Evolutionary conservation across 2,113 vertebrate species (phyloP).

Genomic region (Sceloporus tristichus): DNA sequence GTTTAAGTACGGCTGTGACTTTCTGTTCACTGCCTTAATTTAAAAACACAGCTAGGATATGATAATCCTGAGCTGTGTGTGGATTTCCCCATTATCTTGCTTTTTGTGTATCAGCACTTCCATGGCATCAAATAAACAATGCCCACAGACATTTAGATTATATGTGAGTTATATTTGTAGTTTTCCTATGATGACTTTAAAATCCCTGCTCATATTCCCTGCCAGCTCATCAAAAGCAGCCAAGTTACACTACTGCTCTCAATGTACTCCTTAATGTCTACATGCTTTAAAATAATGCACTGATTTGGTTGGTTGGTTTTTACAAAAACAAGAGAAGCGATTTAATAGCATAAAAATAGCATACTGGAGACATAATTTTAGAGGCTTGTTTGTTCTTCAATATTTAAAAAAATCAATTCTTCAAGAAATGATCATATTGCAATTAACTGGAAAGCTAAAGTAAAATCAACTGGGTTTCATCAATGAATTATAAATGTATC

Average conservation of each 20-base stretch:
- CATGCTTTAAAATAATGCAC: constrained; percentile 1
- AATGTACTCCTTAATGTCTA: not conserved
- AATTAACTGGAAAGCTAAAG: constrained; percentile 1
- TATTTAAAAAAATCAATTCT: constrained; percentile 8
- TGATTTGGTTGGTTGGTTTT: not conserved
- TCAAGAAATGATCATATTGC: not conserved
- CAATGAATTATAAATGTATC: constrained; percentile 5
- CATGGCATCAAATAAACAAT: not conserved
- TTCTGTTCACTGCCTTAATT: not conserved
- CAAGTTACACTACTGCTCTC: not conserved
- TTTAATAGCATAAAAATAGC: not conserved
- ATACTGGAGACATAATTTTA: not conserved
- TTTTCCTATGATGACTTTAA: not conserved
- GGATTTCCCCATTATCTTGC: not conserved
- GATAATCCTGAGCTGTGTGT: not conserved
- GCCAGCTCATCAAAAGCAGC: not conserved
- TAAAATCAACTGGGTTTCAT: not conserved
- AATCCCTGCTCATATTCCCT: not conserved
- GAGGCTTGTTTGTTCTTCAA: constrained; percentile 6
- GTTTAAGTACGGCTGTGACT: not conserved
- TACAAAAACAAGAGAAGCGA: not conserved
- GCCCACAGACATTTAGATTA: not conserved
- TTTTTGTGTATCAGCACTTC: not conserved
- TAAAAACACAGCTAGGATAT: not conserved
- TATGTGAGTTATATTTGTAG: not conserved